Conservation (phyloP, 1,140 invertebrate species). For the Drosophila biarmipes region DNA sequence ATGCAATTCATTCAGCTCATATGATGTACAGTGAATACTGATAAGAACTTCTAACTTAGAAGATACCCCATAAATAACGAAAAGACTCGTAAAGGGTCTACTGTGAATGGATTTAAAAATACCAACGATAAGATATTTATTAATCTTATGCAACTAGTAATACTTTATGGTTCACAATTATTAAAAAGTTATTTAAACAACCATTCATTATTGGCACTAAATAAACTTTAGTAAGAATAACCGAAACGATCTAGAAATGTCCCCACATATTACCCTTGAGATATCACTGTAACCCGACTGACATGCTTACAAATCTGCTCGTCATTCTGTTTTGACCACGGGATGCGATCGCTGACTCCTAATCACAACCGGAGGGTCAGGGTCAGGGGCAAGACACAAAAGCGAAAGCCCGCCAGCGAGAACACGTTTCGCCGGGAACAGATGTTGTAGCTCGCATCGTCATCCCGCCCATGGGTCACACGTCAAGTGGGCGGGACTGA, state of each 20-base stretch:
- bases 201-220: neutral
- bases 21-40: conserved; percentile 9
- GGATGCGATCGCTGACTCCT: conserved; percentile 38
- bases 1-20: conserved; percentile 8
- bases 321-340: conserved; percentile 46
- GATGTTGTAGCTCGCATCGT: conserved; percentile 48
- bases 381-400: conserved; percentile 38
- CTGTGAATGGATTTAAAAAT: no score
- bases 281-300: conserved; percentile 9
- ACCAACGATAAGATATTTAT: no score
- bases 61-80: neutral
- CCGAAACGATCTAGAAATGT: neutral
- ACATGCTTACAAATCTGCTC: conserved; percentile 10
- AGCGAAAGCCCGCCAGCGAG: conserved; percentile 50
- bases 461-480: conserved; percentile 18
- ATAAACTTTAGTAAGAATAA: neutral
- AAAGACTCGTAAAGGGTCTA: no score
- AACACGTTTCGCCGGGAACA: conserved; percentile 45
- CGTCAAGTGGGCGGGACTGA: conserved; percentile 58
- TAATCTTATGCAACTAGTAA: no score
- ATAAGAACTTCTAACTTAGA: no score
- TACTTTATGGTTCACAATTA: no score
- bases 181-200: neutral
- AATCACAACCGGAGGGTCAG: conserved; percentile 52
- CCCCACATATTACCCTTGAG: no score